Evolutionary conservation across 35 echinoderm and acorn worm species (phyloP).

Genomic region (Holothuria glaberrima): DNA sequence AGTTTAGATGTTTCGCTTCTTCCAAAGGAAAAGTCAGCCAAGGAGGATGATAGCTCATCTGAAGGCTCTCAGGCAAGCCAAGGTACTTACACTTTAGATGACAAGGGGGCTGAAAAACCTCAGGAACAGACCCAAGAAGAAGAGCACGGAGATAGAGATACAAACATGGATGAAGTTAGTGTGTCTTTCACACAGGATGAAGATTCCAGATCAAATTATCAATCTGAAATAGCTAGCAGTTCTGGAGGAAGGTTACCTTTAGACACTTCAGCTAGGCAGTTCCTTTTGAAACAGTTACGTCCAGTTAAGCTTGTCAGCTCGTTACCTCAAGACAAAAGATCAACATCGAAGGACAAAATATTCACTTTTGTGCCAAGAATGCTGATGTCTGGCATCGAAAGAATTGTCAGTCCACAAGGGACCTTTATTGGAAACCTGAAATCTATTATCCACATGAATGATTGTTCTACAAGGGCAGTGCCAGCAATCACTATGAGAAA

Average conservation of each 20-base stretch:
- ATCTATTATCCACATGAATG: neutral
- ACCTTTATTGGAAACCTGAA: slow-evolving; percentile 61
- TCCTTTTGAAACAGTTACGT: slow-evolving; percentile 68
- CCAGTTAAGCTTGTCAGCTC: slow-evolving; percentile 53
- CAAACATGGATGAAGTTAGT: slow-evolving; percentile 15
- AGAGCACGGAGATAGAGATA: slow-evolving; percentile 1
- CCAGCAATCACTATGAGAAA: slow-evolving; percentile 2
- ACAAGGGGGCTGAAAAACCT: neutral
- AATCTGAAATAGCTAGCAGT: neutral
- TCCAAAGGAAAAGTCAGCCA: slow-evolving; percentile 42
- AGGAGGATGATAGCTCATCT: slow-evolving; percentile 32
- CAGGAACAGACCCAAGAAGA: slow-evolving; percentile 36
- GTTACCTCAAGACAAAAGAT: slow-evolving; percentile 13
- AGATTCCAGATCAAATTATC: neutral
- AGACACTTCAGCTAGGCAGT: slow-evolving; percentile 68
- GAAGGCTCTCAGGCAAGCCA: slow-evolving; percentile 64
- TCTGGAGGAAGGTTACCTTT: slow-evolving; percentile 17
- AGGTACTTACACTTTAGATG: slow-evolving; percentile 89
- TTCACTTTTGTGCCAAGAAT: slow-evolving; percentile 74
- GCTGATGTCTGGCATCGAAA: slow-evolving; percentile 74
- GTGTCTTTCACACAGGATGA: slow-evolving; percentile 30
- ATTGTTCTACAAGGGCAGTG: slow-evolving; percentile 23
- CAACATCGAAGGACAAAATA: slow-evolving; percentile 74
- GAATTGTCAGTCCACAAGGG: slow-evolving; percentile 67
- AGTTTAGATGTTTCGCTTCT: slow-evolving; percentile 82